Evolutionary conservation across 2,113 vertebrate species (phyloP).

Genomic region (Antechinus flavipes): DNA sequence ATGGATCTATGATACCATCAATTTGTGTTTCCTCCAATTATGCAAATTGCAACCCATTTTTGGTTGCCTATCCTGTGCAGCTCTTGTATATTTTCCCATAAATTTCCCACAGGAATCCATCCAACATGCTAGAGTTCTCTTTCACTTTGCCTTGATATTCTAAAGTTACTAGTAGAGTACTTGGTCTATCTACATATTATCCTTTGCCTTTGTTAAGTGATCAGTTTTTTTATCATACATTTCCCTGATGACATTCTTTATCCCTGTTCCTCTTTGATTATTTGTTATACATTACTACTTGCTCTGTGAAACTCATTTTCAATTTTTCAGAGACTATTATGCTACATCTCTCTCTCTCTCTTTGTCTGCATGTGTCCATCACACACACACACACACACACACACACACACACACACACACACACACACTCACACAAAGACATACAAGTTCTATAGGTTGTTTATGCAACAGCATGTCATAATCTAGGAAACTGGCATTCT

Average conservation of each 20-base stretch:
- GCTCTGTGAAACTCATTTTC: not conserved
- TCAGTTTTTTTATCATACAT: not conserved
- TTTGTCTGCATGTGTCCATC: no score
- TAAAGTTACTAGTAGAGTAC: no score
- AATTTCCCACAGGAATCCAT: not conserved
- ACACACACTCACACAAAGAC: not conserved
- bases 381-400: no score
- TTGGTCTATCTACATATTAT: no score
- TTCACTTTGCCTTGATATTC: not conserved
- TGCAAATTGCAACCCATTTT: not conserved
- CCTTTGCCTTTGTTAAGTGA: not conserved
- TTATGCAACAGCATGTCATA: not conserved
- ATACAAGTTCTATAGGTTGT: not conserved
- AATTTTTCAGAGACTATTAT: no score
- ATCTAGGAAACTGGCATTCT: not conserved
- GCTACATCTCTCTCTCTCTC: not conserved
- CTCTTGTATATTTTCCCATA: not conserved
- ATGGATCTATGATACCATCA: no score
- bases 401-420: not conserved
- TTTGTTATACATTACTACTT: not conserved
- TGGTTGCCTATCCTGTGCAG: not conserved
- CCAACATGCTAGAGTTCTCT: not conserved
- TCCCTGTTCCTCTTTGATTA: not conserved
- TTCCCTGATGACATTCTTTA: not conserved
- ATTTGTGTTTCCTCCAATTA: not conserved